Evolutionary conservation across 2,888 invertebrate genomes (phyloP).

Genomic region (Pandemis heparana): DNA sequence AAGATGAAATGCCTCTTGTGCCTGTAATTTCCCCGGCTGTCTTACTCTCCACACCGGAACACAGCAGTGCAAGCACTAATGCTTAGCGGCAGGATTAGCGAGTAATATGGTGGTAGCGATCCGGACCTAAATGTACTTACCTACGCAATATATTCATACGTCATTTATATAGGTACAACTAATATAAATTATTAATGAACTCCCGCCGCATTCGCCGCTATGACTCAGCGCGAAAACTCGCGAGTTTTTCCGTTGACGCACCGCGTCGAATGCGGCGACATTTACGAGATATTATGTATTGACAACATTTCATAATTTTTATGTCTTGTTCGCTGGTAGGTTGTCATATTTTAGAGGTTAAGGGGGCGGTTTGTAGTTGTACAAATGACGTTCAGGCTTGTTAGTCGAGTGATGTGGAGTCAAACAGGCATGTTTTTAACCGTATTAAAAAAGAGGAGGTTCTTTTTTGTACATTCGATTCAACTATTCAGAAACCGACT

Average conservation of each 20-base stretch:
- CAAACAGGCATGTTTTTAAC: neutral
- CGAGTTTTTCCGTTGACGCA: slow-evolving; percentile 30
- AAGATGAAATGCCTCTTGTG: too few relatives aligned
- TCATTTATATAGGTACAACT: slow-evolving; percentile 1
- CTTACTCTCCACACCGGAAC: too few relatives aligned
- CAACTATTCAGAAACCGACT: too few relatives aligned
- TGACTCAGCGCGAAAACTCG: slow-evolving; percentile 27
- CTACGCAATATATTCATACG: neutral
- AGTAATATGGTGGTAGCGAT: too few relatives aligned
- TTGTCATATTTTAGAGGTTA: slow-evolving; percentile 18
- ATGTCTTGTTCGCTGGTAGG: slow-evolving; percentile 4
- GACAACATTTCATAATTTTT: slow-evolving; percentile 38
- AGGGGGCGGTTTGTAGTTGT: neutral
- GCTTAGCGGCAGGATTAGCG: too few relatives aligned
- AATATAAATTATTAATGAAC: slow-evolving; percentile 7
- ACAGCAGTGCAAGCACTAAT: too few relatives aligned
- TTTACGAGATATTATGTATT: slow-evolving; percentile 27
- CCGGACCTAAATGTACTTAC: too few relatives aligned
- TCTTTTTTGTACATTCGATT: too few relatives aligned
- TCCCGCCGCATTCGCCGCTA: slow-evolving; percentile 2
- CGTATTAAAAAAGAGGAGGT: too few relatives aligned
- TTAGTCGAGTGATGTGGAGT: neutral
- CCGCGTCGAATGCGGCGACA: slow-evolving; percentile 19
- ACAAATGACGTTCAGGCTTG: neutral
- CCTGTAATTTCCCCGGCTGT: too few relatives aligned